Conservation (phyloP, 2,888 invertebrate genomes). For the Pristionchus arcanus region DNA sequence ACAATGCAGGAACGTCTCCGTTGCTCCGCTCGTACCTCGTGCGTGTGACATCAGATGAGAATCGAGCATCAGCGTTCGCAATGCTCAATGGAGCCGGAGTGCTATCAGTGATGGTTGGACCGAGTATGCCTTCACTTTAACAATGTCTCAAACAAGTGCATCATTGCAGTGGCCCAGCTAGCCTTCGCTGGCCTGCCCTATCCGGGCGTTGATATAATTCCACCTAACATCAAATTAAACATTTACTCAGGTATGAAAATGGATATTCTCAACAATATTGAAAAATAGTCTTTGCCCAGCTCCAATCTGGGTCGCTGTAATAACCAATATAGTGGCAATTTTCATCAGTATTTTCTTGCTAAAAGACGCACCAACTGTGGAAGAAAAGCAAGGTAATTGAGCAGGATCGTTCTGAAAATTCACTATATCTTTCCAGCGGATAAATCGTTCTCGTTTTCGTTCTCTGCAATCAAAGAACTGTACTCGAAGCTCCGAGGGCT, state of each 20-base stretch:
- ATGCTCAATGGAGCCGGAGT: neutral
- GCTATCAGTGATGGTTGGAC: neutral
- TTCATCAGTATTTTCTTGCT: neutral
- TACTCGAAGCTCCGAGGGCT: neutral
- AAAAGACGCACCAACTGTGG: neutral
- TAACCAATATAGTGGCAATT: constrained; percentile 11
- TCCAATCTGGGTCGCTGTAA: constrained; percentile 13
- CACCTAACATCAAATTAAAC: constrained; percentile 16
- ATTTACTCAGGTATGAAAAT: constrained; percentile 19
- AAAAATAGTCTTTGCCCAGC: neutral
- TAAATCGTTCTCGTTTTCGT: neutral
- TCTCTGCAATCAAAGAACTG: neutral
- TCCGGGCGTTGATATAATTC: constrained; percentile 17
- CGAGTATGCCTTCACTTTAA: neutral
- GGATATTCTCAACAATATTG: neutral
- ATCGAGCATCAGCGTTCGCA: neutral
- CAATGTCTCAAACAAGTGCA: neutral
- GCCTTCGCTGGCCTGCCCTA: constrained; percentile 4
- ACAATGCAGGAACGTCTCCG: neutral
- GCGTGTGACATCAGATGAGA: neutral
- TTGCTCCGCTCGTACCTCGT: neutral
- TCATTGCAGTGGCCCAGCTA: constrained; percentile 34
- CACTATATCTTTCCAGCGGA: neutral
- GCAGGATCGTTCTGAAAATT: neutral
- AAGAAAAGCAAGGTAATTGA: neutral